Conservation (phyloP, 2,113 vertebrate species). For the Hyperopisus bebe region DNA sequence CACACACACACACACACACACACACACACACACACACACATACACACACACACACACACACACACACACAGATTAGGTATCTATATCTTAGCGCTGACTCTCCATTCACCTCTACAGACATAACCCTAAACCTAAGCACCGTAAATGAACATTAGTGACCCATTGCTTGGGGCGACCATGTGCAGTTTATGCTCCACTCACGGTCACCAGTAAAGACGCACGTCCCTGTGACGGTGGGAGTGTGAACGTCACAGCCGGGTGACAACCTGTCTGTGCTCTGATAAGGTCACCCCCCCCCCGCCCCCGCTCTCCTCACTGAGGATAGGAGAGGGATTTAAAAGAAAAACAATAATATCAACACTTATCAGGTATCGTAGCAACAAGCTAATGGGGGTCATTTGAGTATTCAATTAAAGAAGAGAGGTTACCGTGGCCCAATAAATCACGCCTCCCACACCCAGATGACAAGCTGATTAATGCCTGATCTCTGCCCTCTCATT, state of each 20-base stretch:
- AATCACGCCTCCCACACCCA: background rate
- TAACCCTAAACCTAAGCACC: background rate
- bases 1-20: background rate
- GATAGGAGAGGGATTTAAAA: background rate
- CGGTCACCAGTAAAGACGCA: background rate
- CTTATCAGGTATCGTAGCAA: background rate
- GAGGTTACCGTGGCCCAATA: background rate
- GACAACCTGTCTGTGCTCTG: background rate
- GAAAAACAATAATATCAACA: background rate
- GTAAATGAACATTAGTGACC: background rate
- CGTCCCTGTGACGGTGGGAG: background rate
- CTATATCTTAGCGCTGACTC: background rate
- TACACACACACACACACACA: background rate
- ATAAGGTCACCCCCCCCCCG: background rate
- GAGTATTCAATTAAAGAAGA: constrained; percentile 1
- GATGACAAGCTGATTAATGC: background rate
- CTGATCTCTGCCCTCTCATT: background rate
- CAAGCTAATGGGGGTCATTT: background rate
- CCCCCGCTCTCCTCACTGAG: background rate
- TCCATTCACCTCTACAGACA: background rate
- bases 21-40: background rate
- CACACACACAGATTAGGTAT: background rate
- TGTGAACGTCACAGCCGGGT: background rate
- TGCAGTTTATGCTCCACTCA: background rate
- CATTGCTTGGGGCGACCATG: background rate